phyloP scores from a whole-genome alignment of 2,888 invertebrate genomes.

The Sesia bembeciformis region DNA sequence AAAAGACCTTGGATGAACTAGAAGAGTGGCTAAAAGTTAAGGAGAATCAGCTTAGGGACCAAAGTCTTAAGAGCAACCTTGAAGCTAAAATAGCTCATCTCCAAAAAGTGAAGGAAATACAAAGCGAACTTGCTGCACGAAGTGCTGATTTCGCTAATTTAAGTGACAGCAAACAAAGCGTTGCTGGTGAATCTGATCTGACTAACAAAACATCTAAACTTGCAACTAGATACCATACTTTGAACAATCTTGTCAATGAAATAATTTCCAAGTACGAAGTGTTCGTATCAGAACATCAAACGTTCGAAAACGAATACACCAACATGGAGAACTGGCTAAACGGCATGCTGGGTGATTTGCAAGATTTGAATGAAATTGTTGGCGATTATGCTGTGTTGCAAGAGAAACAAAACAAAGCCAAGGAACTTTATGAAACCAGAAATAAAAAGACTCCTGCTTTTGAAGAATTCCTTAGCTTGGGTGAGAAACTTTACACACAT shows the following conservation, averaged over 20 bases:
- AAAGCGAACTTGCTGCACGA: conserved; percentile 80
- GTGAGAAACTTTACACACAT: conserved; percentile 93
- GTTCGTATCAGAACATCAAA: conserved; percentile 89
- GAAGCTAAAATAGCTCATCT: conserved; percentile 87
- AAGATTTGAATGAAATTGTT: conserved; percentile 86
- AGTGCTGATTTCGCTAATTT: conserved; percentile 79
- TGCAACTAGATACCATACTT: conserved; percentile 85
- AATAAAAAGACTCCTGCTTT: conserved; percentile 86
- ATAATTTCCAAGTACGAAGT: conserved; percentile 86
- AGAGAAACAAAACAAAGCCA: conserved; percentile 86
- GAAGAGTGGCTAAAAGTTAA: conserved; percentile 90
- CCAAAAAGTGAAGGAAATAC: conserved; percentile 81
- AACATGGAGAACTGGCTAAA: conserved; percentile 85
- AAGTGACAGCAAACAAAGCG: conserved; percentile 79
- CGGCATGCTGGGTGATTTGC: conserved; percentile 81
- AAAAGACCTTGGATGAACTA: conserved; percentile 82
- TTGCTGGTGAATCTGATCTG: conserved; percentile 84
- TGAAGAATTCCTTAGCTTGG: conserved; percentile 88
- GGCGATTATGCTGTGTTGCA: conserved; percentile 89
- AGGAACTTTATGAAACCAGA: conserved; percentile 84
- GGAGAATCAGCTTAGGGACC: conserved; percentile 90
- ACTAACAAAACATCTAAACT: conserved; percentile 84
- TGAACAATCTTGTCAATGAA: conserved; percentile 88
- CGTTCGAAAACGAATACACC: conserved; percentile 83
- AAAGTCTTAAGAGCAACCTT: conserved; percentile 88